phyloP scores from a whole-genome alignment of 2,888 invertebrate genomes.

The Plusia festucae region DNA sequence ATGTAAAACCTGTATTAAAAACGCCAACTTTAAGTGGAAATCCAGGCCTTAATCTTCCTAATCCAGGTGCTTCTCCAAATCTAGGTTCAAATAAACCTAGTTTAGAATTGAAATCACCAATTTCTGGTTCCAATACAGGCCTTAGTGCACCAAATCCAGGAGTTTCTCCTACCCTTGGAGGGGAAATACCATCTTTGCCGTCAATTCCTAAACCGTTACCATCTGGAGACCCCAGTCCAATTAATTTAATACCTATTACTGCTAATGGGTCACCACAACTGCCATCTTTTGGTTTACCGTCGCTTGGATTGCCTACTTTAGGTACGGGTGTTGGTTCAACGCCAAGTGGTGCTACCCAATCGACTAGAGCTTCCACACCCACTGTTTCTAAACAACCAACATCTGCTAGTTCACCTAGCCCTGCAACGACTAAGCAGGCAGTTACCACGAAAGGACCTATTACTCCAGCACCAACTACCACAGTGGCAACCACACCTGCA shows the following conservation, averaged over 20 bases:
- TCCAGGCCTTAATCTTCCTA: background rate
- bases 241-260: background rate
- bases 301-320: background rate
- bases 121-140: background rate
- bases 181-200: background rate
- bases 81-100: background rate
- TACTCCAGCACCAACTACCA: background rate
- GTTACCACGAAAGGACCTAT: background rate
- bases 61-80: background rate
- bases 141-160: background rate
- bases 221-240: background rate
- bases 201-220: background rate
- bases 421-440: background rate
- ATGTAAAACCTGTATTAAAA: background rate
- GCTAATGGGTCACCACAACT: background rate
- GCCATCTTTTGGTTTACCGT: background rate
- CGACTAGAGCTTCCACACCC: background rate
- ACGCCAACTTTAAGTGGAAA: background rate
- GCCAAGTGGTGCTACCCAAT: background rate
- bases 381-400: background rate
- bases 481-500: background rate
- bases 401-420: background rate
- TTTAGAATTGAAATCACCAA: background rate
- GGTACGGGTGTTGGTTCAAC: background rate
- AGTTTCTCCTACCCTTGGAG: background rate